Base-by-base conservation (phyloP, 2,888 invertebrate genomes). In the Druceiella hillmani region DNA sequence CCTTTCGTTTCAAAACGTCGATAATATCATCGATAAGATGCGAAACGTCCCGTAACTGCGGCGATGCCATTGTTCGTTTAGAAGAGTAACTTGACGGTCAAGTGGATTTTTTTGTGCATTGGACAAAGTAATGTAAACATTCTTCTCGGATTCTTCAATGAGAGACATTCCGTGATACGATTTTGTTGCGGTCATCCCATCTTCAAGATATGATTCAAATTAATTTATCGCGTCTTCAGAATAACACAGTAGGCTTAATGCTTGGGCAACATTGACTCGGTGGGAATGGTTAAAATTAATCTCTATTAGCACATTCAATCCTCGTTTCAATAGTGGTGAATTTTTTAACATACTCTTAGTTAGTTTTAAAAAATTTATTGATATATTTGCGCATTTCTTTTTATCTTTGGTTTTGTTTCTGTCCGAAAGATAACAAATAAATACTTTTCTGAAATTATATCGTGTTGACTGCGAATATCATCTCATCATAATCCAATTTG, bases 321-420 rank as follows among this genome's bases (percentile, higher is more conserved):
- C 45, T 33, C 33, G 43, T 40, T 38, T 43, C 36, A 48, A n/a
- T n/a, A n/a, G n/a, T n/a, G n/a, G n/a, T n/a, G n/a, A n/a, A n/a
- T n/a, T n/a, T n/a, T n/a, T 43, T 36, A 47, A 32, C 36, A 36
- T 42, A 39, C 41, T 37, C 44, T 38, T 28, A 34, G 45, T 45
- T 37, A 41, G 32, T 39, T 48, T 46, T 39, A 42, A 22, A 40
- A 45, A 39, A 30, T 39, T 31, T 44, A 32, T 30, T 41, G 42
- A 47, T 41, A 39, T 35, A 39, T 29, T 38, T 35, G 38, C 40
- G 40, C 44, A 45, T 36, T 43, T 43, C 33, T 37, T 47, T 36
- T 47, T 45, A 35, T 46, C 43, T 40, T 43, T 45, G 28, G 41
- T 40, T 44, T 45, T 45, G 43, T 49, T 49, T 17, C 43, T 46